Conservation (phyloP, 2,888 invertebrate species). For the Dimorphilus gyrociliatus region DNA sequence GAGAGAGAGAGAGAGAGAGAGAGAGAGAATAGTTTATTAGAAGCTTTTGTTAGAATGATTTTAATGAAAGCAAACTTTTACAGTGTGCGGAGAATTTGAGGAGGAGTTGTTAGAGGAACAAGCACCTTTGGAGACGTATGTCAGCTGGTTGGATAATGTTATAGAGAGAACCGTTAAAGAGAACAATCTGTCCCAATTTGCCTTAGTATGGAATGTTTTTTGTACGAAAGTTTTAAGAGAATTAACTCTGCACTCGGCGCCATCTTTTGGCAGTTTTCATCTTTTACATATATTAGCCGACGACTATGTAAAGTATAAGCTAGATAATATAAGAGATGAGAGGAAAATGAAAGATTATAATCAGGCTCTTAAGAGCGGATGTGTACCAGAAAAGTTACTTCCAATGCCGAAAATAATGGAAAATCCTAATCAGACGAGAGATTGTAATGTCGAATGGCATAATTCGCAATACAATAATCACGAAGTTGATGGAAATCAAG, state of each 20-base stretch:
- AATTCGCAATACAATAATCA: too few relatives aligned
- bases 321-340: too few relatives aligned
- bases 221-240: conserved; percentile 39
- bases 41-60: too few relatives aligned
- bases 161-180: conserved; percentile 38
- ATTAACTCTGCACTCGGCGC: conserved; percentile 40
- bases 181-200: conserved; percentile 32
- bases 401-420: too few relatives aligned
- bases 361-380: too few relatives aligned
- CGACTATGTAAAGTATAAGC: conserved; percentile 38
- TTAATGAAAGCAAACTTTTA: conserved; percentile 3
- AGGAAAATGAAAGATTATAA: too few relatives aligned
- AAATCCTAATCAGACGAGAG: too few relatives aligned
- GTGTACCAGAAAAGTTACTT: too few relatives aligned
- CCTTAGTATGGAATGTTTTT: conserved; percentile 40
- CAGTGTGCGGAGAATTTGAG: conserved; percentile 40
- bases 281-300: conserved; percentile 40
- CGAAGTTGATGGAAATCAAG: too few relatives aligned
- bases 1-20: conserved; percentile 18
- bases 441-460: too few relatives aligned
- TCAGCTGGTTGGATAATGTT: conserved; percentile 39
- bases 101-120: conserved; percentile 38
- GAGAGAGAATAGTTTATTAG: too few relatives aligned
- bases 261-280: conserved; percentile 42
- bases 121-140: conserved; percentile 37